Percentiles rank a stretch among this genome's conserved stretches.
phyloP scores from a whole-genome alignment of 2,113 vertebrate species.

The Aramus guarauna region DNA sequence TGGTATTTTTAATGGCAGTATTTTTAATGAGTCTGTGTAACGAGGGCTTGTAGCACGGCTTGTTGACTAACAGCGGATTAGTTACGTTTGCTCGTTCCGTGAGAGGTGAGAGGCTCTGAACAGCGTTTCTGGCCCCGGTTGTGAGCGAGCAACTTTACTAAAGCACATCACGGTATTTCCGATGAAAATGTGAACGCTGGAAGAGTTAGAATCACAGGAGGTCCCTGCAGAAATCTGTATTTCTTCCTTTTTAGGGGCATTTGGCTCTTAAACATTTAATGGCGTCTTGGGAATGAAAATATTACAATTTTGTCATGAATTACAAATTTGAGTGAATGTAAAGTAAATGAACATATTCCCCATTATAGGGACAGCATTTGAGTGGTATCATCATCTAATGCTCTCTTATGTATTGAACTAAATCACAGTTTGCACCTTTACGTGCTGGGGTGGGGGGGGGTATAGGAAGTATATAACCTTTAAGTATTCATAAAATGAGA shows the following conservation, averaged over 20 bases:
- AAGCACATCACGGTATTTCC: neutral
- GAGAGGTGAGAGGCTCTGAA: neutral
- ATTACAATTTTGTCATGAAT: neutral
- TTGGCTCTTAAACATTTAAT: neutral
- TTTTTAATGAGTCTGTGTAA: neutral
- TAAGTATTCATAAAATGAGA: neutral
- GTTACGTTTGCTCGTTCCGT: neutral
- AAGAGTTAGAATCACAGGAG: neutral
- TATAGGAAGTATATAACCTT: neutral
- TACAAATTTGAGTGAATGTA: neutral
- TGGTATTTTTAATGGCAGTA: neutral
- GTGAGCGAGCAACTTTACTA: neutral
- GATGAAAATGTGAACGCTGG: neutral
- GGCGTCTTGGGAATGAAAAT: neutral
- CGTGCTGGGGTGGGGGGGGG: fast-evolving
- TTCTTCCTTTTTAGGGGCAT: neutral
- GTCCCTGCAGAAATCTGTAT: neutral
- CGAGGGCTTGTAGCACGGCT: neutral
- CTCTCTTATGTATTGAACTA: neutral
- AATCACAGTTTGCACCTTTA: neutral
- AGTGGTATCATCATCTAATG: neutral
- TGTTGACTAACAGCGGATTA: neutral
- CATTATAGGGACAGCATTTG: fast-evolving
- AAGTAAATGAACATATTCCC: neutral
- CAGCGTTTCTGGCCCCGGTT: neutral